Conservation (phyloP, 2,888 invertebrate genomes). For the Phragmatobia fuliginosa region DNA sequence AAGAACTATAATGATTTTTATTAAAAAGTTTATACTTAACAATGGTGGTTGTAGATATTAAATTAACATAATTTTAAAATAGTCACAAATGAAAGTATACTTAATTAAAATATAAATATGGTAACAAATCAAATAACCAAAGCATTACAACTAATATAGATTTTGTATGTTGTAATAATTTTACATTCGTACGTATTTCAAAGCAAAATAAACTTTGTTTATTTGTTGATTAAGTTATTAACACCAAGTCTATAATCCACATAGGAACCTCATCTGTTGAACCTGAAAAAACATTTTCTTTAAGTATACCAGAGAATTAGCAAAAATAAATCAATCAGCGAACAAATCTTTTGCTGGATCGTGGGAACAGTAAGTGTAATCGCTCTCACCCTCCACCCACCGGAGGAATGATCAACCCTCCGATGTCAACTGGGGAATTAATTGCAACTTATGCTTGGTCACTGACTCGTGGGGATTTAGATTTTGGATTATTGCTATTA, state of each 20-base stretch:
- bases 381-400: slow-evolving; percentile 39
- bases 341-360: slow-evolving; percentile 35
- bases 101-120: no score
- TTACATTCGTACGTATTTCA: no score
- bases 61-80: background rate
- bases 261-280: background rate
- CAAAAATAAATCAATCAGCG: slow-evolving; percentile 47
- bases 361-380: slow-evolving; percentile 60
- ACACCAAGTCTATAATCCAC: no score
- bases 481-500: background rate
- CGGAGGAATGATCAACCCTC: slow-evolving; percentile 29
- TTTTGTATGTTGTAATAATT: no score
- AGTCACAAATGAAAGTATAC: background rate
- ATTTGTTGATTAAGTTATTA: background rate
- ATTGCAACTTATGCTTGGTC: slow-evolving; percentile 45
- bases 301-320: slow-evolving; percentile 37
- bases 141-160: no score
- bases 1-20: no score
- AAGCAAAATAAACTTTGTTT: background rate
- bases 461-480: slow-evolving; percentile 31
- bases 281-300: no score
- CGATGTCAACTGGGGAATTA: slow-evolving; percentile 33
- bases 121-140: no score
- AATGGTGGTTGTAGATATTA: background rate
- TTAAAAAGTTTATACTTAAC: background rate